These are phyloP conservation scores for Rhingia campestris DNA, from an alignment of 2,888 invertebrate genomes.

Conservation along the genomic window DNA sequence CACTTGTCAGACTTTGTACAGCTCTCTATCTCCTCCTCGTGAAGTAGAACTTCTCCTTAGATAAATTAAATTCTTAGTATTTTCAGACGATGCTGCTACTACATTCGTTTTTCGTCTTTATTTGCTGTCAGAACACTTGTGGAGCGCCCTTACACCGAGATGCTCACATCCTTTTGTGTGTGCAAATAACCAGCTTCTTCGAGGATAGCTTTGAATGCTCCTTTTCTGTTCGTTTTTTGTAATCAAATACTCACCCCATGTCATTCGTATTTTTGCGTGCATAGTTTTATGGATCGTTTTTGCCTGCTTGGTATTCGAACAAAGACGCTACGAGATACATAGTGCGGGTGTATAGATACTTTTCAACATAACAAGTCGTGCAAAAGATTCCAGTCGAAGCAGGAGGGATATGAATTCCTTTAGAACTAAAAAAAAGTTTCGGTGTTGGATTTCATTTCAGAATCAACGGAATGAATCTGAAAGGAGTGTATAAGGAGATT, in stretches of 20 bases:
- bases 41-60: constrained; percentile 3
- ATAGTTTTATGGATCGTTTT: not conserved
- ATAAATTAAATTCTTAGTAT: constrained; percentile 53
- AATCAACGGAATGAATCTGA: constrained; percentile 41
- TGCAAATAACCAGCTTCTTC: constrained; percentile 42
- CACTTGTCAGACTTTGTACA: constrained; percentile 53
- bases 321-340: constrained; percentile 7
- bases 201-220: not conserved
- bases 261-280: constrained; percentile 15
- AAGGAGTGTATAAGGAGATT: constrained; percentile 28
- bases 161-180: constrained; percentile 6
- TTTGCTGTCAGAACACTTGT: constrained; percentile 31
- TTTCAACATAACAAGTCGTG: constrained; percentile 15
- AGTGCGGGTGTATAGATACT: constrained; percentile 39
- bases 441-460: constrained; percentile 63
- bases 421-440: constrained; percentile 35
- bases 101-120: not conserved
- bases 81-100: constrained; percentile 12
- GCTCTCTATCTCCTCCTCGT: not conserved
- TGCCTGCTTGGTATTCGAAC: constrained; percentile 41
- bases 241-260: constrained; percentile 56
- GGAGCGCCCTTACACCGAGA: constrained; percentile 32
- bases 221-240: constrained; percentile 18
- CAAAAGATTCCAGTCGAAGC: not conserved
- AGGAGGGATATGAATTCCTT: constrained; percentile 3